These are phyloP conservation scores for Lagria hirta DNA, from an alignment of 2,888 invertebrate genomes.

Conservation along the genomic window DNA sequence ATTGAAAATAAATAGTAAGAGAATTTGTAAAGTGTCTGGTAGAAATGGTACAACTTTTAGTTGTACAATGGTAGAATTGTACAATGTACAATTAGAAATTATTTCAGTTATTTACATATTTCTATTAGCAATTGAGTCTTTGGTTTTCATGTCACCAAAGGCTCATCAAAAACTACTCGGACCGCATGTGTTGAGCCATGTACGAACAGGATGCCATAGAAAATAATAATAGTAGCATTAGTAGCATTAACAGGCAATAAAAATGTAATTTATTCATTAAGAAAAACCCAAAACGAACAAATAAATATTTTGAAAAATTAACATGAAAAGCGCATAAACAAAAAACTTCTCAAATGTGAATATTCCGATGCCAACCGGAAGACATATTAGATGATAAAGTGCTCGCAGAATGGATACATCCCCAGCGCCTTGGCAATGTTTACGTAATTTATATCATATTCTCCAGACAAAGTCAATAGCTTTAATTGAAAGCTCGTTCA, in stretches of 20 bases:
- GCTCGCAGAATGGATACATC: constrained; percentile 37
- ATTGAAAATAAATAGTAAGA: no score
- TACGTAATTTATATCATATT: constrained; percentile 23
- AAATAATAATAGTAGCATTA: no score
- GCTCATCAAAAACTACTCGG: no score
- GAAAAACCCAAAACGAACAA: constrained; percentile 35
- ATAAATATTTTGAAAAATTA: constrained; percentile 40
- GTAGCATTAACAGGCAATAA: constrained; percentile 24
- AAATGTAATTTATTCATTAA: constrained; percentile 21
- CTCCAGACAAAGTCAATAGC: constrained; percentile 17
- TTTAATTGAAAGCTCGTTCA: constrained; percentile 11
- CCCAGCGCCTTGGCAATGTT: constrained; percentile 38
- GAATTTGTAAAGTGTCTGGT: no score
- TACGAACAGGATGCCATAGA: no score
- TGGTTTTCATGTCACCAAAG: no score
- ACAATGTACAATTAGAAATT: no score
- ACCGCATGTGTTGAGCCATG: no score
- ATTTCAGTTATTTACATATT: no score
- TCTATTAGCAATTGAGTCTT: no score
- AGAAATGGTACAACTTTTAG: no score
- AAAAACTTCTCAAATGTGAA: constrained; percentile 49
- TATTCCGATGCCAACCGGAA: constrained; percentile 51
- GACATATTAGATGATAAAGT: constrained; percentile 50
- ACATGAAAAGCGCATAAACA: constrained; percentile 47
- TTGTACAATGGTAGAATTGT: no score